Conservation (phyloP, 37 sponge, comb jelly and placozoan species). For the Eunapius fragilis region DNA sequence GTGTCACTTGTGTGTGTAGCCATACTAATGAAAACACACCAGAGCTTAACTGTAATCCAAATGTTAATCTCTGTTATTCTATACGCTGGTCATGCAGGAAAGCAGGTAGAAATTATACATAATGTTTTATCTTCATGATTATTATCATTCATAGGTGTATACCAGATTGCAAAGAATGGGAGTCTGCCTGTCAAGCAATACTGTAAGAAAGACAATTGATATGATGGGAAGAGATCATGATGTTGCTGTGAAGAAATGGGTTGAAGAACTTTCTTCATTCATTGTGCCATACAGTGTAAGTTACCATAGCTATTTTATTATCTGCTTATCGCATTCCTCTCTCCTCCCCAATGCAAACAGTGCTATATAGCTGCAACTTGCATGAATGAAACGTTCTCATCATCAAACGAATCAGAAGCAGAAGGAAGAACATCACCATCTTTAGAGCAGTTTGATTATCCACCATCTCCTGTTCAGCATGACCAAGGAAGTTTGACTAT, state of each 20-base stretch:
- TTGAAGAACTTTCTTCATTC: neutral
- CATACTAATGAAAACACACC: neutral
- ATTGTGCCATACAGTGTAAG: neutral
- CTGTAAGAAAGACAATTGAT: neutral
- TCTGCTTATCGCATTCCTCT: neutral
- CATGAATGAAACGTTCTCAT: neutral
- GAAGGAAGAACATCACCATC: neutral
- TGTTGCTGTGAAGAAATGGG: neutral
- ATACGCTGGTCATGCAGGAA: neutral
- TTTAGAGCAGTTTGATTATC: neutral
- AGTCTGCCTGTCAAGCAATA: neutral
- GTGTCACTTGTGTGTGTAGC: neutral
- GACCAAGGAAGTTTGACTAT: neutral
- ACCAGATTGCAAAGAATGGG: neutral
- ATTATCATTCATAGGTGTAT: conserved; percentile 1
- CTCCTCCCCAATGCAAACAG: neutral
- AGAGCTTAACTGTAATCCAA: conserved; percentile 1
- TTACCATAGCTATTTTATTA: neutral
- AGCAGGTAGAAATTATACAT: conserved; percentile 1
- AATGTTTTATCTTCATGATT: neutral
- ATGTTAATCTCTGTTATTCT: neutral
- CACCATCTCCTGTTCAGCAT: neutral
- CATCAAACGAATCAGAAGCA: neutral
- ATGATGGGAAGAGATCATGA: neutral
- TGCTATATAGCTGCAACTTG: neutral